phyloP scores from a whole-genome alignment of 35 echinoderm and acorn worm species.

The Apostichopus parvimensis region DNA sequence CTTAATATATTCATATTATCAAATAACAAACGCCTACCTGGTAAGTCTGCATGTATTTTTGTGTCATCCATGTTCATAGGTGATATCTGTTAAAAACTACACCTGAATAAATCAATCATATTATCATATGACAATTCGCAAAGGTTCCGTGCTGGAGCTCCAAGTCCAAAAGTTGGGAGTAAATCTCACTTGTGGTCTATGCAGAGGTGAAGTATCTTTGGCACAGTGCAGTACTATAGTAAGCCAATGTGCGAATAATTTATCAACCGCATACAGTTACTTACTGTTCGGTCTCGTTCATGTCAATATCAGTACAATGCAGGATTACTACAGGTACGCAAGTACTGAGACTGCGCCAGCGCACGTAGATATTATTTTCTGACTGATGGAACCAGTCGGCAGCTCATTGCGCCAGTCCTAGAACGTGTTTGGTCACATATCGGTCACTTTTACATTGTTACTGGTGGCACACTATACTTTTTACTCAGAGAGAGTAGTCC shows the following conservation, averaged over 20 bases:
- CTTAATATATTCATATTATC: no score
- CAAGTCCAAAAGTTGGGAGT: no score
- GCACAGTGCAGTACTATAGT: no score
- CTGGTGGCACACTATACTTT: not conserved
- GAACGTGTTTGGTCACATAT: not conserved
- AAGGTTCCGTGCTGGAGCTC: no score
- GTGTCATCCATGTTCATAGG: not conserved
- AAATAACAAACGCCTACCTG: not conserved
- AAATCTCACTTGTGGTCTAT: no score
- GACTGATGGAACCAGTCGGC: not conserved
- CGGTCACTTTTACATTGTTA: not conserved
- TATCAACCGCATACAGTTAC: no score
- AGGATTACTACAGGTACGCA: no score
- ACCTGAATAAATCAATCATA: constrained; percentile 13
- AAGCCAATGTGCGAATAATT: no score
- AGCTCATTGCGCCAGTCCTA: not conserved
- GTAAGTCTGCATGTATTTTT: not conserved
- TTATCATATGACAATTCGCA: not conserved
- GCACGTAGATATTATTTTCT: not conserved
- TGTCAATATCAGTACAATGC: no score
- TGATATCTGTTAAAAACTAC: not conserved
- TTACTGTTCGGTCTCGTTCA: no score
- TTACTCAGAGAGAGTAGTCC: not conserved
- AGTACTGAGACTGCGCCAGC: not conserved
- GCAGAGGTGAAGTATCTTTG: no score